These are phyloP conservation scores for Acropternis orthonyx DNA, from an alignment of 2,797 vertebrate genomes.

Conservation along the genomic window DNA sequence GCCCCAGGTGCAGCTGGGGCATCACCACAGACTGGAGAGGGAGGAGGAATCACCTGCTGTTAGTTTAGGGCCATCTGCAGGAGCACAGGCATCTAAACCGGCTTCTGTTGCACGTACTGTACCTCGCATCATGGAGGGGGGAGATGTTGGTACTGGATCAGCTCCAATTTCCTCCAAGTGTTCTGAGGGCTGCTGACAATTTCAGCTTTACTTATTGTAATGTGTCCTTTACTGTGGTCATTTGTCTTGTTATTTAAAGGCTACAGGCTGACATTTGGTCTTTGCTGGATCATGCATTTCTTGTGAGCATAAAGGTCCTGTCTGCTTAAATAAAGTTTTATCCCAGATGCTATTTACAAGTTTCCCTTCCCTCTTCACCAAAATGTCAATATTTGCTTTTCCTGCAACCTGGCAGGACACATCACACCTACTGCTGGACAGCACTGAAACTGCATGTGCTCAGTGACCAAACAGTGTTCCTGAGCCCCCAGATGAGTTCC, in stretches of 20 bases:
- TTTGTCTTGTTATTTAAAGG: slow-evolving; percentile 69
- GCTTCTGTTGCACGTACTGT: not conserved
- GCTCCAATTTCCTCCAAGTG: not conserved
- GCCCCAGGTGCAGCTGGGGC: not conserved
- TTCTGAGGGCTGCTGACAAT: not conserved
- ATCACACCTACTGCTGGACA: not conserved
- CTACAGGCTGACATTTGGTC: slow-evolving; percentile 67
- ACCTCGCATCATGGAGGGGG: accelerated
- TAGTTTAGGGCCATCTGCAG: not conserved
- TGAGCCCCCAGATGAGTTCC: not conserved
- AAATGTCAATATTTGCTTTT: slow-evolving; percentile 58
- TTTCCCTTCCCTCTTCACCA: slow-evolving; percentile 8
- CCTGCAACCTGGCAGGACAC: not conserved
- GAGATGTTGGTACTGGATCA: not conserved
- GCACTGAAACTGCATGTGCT: not conserved
- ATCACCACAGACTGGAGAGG: not conserved
- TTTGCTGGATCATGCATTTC: slow-evolving; percentile 25
- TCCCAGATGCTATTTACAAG: slow-evolving; percentile 57
- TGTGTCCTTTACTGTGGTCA: slow-evolving; percentile 36
- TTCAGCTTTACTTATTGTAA: slow-evolving; percentile 62
- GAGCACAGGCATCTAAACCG: not conserved
- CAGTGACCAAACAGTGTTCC: not conserved
- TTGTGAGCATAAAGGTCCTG: slow-evolving; percentile 63
- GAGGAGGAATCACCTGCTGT: not conserved
- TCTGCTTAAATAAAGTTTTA: slow-evolving; percentile 65